phyloP scores from a whole-genome alignment of 2,113 vertebrate genomes.

The Scatophagus argus region DNA sequence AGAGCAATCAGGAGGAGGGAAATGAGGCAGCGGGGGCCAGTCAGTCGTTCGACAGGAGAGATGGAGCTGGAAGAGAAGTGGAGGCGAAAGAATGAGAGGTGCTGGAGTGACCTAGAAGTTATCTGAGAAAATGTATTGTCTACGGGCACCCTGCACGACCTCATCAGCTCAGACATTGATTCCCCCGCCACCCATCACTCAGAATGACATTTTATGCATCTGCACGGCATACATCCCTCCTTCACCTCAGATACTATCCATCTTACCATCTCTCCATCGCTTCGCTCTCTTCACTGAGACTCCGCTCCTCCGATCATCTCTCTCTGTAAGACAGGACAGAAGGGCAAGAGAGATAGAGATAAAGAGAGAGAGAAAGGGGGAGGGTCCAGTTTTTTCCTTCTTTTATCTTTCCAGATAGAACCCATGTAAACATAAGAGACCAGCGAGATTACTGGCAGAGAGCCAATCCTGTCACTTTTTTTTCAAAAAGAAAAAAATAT shows the following conservation, averaged over 20 bases:
- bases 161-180: constrained; percentile 57
- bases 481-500: not conserved
- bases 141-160: constrained; percentile 36
- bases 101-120: constrained; percentile 58
- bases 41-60: constrained; percentile 83
- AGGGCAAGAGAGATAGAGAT: constrained; percentile 48
- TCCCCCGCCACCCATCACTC: constrained; percentile 66
- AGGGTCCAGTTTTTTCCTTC: constrained; percentile 62
- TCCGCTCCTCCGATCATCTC: constrained; percentile 82
- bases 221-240: constrained; percentile 37
- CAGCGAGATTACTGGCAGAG: constrained; percentile 36
- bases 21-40: constrained; percentile 75
- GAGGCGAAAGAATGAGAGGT: constrained; percentile 42
- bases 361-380: constrained; percentile 56
- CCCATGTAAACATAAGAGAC: constrained; percentile 67
- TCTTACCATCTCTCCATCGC: constrained; percentile 89
- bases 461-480: constrained; percentile 52
- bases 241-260: constrained; percentile 57
- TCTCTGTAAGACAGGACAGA: constrained; percentile 72
- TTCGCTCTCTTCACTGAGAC: constrained; percentile 84
- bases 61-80: constrained; percentile 79
- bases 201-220: constrained; percentile 67
- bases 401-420: constrained; percentile 61
- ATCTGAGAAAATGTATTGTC: constrained; percentile 57
- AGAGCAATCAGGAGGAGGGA: constrained; percentile 80